Conservation (phyloP, 2,888 invertebrate genomes). For the Erebia ligea region DNA sequence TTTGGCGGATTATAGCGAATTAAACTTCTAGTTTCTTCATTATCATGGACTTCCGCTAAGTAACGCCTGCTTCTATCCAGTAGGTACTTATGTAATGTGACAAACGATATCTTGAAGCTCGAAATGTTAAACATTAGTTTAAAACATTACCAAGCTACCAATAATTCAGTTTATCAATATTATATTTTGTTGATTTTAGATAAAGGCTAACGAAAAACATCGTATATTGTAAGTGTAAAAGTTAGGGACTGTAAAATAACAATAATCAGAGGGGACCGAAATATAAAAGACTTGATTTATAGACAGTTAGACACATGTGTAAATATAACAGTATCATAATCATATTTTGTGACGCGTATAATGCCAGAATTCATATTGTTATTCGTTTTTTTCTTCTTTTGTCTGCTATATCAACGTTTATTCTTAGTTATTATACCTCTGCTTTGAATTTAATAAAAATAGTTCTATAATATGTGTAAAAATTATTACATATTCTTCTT, state of each 20-base stretch:
- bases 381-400: not conserved
- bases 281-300: slow-evolving; percentile 77
- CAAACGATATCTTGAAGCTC: too few relatives aligned
- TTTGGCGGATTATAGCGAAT: too few relatives aligned
- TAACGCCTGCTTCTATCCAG: too few relatives aligned
- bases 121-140: too few relatives aligned
- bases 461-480: not conserved
- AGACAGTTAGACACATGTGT: slow-evolving; percentile 57
- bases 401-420: not conserved
- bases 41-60: too few relatives aligned
- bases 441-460: not conserved
- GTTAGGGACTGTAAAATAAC: slow-evolving; percentile 62
- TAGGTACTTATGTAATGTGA: too few relatives aligned
- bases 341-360: too few relatives aligned
- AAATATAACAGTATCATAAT: slow-evolving; percentile 4
- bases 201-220: slow-evolving; percentile 46
- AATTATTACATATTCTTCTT: too few relatives aligned
- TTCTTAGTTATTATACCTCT: not conserved
- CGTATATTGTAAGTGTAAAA: slow-evolving; percentile 51
- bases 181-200: slow-evolving; percentile 21
- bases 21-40: too few relatives aligned
- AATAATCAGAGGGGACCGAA: slow-evolving; percentile 60
- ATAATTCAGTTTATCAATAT: too few relatives aligned
- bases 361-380: too few relatives aligned
- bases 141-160: too few relatives aligned